phyloP scores from a whole-genome alignment of 2,113 vertebrate genomes.

The Opisthocomus hoazin region DNA sequence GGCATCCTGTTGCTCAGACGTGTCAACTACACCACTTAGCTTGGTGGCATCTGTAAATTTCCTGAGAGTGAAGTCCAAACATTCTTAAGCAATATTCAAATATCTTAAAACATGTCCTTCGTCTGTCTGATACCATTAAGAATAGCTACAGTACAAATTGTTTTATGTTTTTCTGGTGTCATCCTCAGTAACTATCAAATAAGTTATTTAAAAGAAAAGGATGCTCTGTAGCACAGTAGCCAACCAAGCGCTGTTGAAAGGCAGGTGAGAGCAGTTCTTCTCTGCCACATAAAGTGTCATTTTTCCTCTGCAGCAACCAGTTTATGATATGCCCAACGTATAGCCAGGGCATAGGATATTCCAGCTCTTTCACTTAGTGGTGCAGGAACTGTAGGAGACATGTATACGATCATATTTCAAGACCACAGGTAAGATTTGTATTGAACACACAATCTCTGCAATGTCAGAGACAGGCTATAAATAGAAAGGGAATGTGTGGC shows the following conservation, averaged over 20 bases:
- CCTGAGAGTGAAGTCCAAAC: too few relatives aligned
- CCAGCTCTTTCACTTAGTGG: neutral
- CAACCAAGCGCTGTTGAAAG: neutral
- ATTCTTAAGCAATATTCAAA: neutral
- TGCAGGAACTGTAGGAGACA: neutral
- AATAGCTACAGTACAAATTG: neutral
- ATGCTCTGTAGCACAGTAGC: neutral
- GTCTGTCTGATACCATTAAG: neutral
- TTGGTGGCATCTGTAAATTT: too few relatives aligned
- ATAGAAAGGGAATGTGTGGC: neutral
- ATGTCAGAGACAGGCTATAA: neutral
- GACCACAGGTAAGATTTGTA: neutral
- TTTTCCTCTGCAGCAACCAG: neutral
- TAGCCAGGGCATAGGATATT: neutral
- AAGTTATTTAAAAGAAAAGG: neutral
- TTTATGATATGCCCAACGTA: neutral
- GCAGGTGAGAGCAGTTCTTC: neutral
- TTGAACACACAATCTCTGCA: neutral
- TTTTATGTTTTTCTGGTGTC: neutral
- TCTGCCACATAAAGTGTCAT: neutral
- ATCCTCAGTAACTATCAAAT: neutral
- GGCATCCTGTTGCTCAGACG: too few relatives aligned
- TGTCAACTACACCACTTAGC: too few relatives aligned
- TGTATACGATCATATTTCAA: neutral
- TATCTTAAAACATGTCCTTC: neutral